A percentile compares a stretch with the other conserved stretches of the same genome.
Evolutionary conservation across 2,888 invertebrate species (phyloP).

Genomic region (Chirona hameri): DNA sequence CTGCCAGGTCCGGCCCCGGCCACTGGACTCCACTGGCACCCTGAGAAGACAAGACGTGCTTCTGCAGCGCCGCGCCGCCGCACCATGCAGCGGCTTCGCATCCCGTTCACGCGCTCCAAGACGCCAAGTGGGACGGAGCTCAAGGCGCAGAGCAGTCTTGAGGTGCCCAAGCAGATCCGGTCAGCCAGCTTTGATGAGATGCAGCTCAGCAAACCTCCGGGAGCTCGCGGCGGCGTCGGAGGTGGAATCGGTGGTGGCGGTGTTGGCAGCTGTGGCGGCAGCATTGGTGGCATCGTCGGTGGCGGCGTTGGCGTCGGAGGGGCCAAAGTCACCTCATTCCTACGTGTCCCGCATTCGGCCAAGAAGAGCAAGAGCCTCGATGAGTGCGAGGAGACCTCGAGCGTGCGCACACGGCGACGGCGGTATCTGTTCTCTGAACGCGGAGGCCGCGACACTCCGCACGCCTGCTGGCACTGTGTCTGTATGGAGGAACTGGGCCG

Average conservation of each 20-base stretch:
- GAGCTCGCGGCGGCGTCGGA: slow-evolving; percentile 56
- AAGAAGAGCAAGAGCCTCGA: slow-evolving; percentile 77
- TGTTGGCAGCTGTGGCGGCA: not conserved
- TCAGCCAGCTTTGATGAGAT: slow-evolving; percentile 89
- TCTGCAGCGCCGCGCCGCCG: not conserved
- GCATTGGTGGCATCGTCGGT: too few species aligned
- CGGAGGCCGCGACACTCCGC: slow-evolving; percentile 27
- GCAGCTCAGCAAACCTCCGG: slow-evolving; percentile 63
- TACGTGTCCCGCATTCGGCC: slow-evolving; percentile 41
- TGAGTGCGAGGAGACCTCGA: slow-evolving; percentile 53
- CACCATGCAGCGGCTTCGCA: slow-evolving; percentile 57
- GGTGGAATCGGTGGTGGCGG: too few species aligned
- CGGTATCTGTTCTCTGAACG: slow-evolving; percentile 47
- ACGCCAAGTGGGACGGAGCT: slow-evolving; percentile 86
- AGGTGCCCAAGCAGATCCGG: slow-evolving; percentile 84
- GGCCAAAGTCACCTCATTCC: slow-evolving; percentile 37
- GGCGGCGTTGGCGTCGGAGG: slow-evolving; percentile 23
- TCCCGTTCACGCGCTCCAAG: slow-evolving; percentile 80
- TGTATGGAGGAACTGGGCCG: slow-evolving; percentile 40
- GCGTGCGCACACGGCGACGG: slow-evolving; percentile 49
- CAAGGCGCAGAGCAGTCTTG: slow-evolving; percentile 86
- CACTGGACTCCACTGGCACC: too few species aligned
- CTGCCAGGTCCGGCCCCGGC: too few species aligned
- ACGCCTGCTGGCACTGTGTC: slow-evolving; percentile 40
- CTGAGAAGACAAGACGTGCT: too few species aligned